These are phyloP conservation scores for Pachyramphus minor DNA, from an alignment of 2,113 vertebrate genomes.

Conservation along the genomic window DNA sequence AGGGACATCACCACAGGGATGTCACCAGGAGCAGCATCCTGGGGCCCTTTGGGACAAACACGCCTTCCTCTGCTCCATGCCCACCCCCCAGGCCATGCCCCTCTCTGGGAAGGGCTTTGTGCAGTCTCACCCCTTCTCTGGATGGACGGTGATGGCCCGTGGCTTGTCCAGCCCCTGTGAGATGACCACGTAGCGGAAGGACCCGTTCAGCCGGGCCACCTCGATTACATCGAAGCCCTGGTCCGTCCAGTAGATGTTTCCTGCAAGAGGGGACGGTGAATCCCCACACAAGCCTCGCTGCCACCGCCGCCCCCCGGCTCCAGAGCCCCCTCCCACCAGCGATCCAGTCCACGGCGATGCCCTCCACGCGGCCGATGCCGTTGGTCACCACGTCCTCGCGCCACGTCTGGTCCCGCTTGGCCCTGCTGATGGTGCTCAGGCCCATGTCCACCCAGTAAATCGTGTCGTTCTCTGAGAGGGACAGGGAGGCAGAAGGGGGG, in stretches of 20 bases:
- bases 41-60: not conserved
- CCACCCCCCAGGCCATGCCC: accelerated
- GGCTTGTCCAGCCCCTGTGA: slow-evolving; percentile 96
- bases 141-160: slow-evolving; percentile 93
- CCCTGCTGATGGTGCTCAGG: slow-evolving; percentile 92
- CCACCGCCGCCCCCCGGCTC: accelerated
- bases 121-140: slow-evolving; percentile 84
- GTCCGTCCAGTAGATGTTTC: slow-evolving; percentile 98
- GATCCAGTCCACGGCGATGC: slow-evolving; percentile 96
- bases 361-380: slow-evolving; percentile 93
- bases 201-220: slow-evolving; percentile 95
- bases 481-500: not conserved
- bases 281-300: accelerated
- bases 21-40: not conserved
- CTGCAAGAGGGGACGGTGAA: slow-evolving; percentile 49
- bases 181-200: slow-evolving; percentile 96
- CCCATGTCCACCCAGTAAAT: slow-evolving; percentile 99
- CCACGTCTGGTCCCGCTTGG: slow-evolving; percentile 96
- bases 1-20: accelerated
- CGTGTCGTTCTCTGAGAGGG: slow-evolving; percentile 87
- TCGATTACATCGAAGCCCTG: slow-evolving; percentile 98
- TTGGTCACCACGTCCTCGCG: slow-evolving; percentile 95
- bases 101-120: not conserved
- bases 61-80: not conserved
- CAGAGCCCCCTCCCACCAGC: slow-evolving; percentile 73